Base-by-base conservation (phyloP, 2,797 vertebrate species). In the Rhadinocentrus ornatus region DNA sequence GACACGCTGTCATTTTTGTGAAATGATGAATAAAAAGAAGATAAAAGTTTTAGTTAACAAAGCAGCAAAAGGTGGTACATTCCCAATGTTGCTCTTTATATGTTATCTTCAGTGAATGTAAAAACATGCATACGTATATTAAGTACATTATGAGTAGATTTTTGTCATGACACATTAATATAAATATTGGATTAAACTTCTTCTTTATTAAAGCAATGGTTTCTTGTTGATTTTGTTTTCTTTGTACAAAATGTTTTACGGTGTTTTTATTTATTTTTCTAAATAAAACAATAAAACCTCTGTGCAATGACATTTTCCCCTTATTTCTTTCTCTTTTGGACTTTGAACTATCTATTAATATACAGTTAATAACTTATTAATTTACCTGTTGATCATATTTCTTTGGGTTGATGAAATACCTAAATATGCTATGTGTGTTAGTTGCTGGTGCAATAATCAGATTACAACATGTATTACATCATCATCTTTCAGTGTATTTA, bases 261-360 rank as follows among this genome's bases (percentile, higher is more conserved):
- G 81, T 78, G 71, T 84, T 89, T 86, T 84, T 84, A 91, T 93
- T 91, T 92, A 91, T 92, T 93, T 92, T 93, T 92, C 58, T 91
- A 89, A 90, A 91, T 90, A 91, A 92, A 88, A 68, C 18, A 55
- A 34, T 71, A 52, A 71, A 69, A 75, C 39, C 60, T 69, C 55
- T 20, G 16, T 15, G 31, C 35, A 26, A 3, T 18, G 32, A 24
- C 3, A 20, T 58, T 37, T 10, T 69, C 13, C 6, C 3, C 16
- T 15, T 31, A 41, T 16, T 44, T 15, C 20, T 27, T 29, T 1
- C 13, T 11, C 12, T 1, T 31, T 46, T 16, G 44, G 18, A 20
- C 20, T 20, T 20, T 46, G 44, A 46, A 18, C 44, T 18, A 46
- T n/a, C 44, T 46, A 16, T n/a, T 44, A 44, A 44, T 1, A 2